These are phyloP conservation scores for Tympanoctomys barrerae DNA, from an alignment of 2,797 vertebrate species.

Conservation along the genomic window DNA sequence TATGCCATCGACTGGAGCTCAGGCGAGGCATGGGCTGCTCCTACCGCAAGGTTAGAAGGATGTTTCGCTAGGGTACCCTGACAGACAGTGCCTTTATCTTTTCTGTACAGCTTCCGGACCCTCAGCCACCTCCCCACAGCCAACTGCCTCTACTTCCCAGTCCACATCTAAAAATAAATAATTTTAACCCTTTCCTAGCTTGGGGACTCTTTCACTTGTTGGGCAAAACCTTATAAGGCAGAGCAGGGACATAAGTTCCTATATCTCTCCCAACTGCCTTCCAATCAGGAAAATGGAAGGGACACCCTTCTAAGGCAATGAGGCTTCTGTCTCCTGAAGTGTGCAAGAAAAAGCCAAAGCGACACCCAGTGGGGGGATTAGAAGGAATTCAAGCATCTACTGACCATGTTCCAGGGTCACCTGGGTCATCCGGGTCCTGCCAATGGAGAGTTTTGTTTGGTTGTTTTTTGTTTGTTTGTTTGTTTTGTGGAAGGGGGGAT, in stretches of 20 bases:
- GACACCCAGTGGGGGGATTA: neutral
- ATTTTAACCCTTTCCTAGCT: slow-evolving; percentile 50
- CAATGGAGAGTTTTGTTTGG: neutral
- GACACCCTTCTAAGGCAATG: neutral
- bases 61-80: slow-evolving; percentile 34
- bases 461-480: neutral
- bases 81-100: slow-evolving; percentile 25
- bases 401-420: neutral
- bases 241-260: neutral
- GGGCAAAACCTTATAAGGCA: neutral
- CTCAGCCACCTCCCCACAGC: neutral
- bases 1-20: slow-evolving; percentile 66
- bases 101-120: slow-evolving; percentile 10
- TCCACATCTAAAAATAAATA: slow-evolving; percentile 46
- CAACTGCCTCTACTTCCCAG: neutral
- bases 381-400: neutral
- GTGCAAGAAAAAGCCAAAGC: neutral
- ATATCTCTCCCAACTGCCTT: neutral
- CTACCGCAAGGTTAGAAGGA: slow-evolving; percentile 59
- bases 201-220: neutral
- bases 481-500: too few relatives aligned
- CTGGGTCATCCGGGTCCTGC: neutral
- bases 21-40: slow-evolving; percentile 17
- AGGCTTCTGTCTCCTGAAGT: neutral
- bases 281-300: neutral